These are phyloP conservation scores for Columba guinea DNA, from an alignment of 2,797 vertebrate species.

Conservation along the genomic window DNA sequence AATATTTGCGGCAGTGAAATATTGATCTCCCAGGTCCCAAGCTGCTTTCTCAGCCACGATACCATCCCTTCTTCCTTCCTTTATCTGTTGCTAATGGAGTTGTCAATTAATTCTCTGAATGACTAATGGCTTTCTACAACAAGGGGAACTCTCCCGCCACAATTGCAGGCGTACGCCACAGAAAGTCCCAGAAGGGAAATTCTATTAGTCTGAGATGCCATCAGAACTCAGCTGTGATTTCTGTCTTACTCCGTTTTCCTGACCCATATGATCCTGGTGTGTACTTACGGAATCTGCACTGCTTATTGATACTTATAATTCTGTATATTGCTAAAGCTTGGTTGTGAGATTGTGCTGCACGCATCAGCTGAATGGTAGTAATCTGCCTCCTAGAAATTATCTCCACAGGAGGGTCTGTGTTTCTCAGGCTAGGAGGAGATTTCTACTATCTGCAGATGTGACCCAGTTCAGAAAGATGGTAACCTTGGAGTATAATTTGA, in stretches of 20 bases:
- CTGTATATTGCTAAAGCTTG: background rate
- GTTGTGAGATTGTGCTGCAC: too few species aligned
- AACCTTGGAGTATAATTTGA: background rate
- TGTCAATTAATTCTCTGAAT: constrained; percentile 26
- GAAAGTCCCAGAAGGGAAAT: constrained; percentile 17
- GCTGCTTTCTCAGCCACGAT: background rate
- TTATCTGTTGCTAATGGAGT: constrained; percentile 10
- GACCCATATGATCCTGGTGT: background rate
- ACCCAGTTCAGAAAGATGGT: background rate
- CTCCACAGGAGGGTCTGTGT: background rate
- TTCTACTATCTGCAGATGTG: background rate
- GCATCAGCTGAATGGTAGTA: background rate
- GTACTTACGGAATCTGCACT: background rate
- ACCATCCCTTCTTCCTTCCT: background rate
- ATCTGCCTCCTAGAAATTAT: background rate
- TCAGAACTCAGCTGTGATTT: background rate
- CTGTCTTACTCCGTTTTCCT: background rate
- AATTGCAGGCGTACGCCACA: background rate
- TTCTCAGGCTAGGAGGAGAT: background rate
- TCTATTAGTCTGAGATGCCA: constrained; percentile 10
- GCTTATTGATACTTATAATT: background rate
- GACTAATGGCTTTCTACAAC: constrained; percentile 8
- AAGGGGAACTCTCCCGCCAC: background rate
- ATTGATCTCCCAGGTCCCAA: background rate
- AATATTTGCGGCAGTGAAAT: background rate